These are phyloP conservation scores for Adela reaumurella DNA, from an alignment of 2,888 invertebrate genomes.

Conservation along the genomic window DNA sequence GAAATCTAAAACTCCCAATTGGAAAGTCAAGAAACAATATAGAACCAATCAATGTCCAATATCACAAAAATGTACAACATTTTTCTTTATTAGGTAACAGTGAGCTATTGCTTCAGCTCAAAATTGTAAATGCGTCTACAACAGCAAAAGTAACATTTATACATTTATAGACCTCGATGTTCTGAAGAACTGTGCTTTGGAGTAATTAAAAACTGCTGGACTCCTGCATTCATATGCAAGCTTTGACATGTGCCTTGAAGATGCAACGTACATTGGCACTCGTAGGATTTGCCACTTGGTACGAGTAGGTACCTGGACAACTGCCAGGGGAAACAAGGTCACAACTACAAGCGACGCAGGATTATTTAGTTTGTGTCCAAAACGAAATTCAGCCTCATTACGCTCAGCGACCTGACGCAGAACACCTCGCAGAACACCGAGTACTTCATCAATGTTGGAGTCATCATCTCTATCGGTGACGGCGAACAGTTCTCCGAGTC, in stretches of 20 bases:
- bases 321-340: not conserved
- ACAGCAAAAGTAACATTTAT: not conserved
- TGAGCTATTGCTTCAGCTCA: not conserved
- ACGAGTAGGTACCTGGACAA: not conserved
- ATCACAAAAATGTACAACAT: not conserved
- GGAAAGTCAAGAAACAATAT: not conserved
- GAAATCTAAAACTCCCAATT: not conserved
- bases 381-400: too few relatives aligned
- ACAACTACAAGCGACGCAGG: not conserved
- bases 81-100: not conserved
- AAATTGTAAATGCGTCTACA: not conserved
- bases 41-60: not conserved
- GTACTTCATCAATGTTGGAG: not conserved
- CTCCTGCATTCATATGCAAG: too few relatives aligned
- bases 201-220: too few relatives aligned
- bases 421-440: too few relatives aligned
- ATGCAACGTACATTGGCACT: too few relatives aligned
- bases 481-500: not conserved
- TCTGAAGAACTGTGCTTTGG: not conserved
- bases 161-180: not conserved
- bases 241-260: too few relatives aligned
- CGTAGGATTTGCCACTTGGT: not conserved
- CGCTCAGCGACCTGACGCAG: too few relatives aligned
- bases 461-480: not conserved
- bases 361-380: too few relatives aligned